phyloP scores from a whole-genome alignment of 2,797 vertebrate species.

The Emys orbicularis region DNA sequence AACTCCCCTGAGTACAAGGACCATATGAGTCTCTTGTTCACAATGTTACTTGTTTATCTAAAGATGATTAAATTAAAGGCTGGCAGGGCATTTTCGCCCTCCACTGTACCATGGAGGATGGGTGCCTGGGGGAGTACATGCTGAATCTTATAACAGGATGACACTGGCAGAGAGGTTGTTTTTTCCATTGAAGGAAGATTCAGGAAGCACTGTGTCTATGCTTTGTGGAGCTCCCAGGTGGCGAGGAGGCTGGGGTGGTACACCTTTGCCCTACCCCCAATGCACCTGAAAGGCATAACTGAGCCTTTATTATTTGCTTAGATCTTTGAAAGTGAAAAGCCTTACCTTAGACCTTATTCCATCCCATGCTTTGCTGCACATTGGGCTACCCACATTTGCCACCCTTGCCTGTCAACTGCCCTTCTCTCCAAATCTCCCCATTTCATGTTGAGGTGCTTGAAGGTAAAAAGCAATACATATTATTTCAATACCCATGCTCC shows the following conservation, averaged over 20 bases:
- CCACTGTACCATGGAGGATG: not conserved
- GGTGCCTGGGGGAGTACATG: not conserved
- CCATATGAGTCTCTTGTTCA: not conserved
- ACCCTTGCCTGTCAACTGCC: too few relatives aligned
- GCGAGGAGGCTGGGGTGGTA: not conserved
- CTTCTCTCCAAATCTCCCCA: too few relatives aligned
- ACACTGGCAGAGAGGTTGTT: not conserved
- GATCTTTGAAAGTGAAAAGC: not conserved
- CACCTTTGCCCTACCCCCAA: not conserved
- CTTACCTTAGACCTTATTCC: too few relatives aligned
- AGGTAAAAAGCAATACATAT: not conserved
- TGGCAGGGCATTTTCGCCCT: not conserved
- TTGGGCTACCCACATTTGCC: too few relatives aligned
- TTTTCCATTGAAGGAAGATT: not conserved
- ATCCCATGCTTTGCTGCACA: too few relatives aligned
- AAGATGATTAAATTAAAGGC: not conserved
- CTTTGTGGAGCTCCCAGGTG: not conserved
- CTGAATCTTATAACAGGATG: not conserved
- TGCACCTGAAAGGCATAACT: not conserved
- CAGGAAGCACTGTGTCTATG: not conserved
- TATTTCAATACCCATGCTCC: not conserved
- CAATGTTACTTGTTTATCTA: not conserved
- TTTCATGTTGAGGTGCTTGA: not conserved
- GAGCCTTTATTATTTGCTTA: not conserved
- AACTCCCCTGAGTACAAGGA: not conserved